Evolutionary conservation across 1,140 invertebrate species (phyloP), one percentile per base, ranked within the genome.

Genomic region (Trypoxylus dichotomus): DNA sequence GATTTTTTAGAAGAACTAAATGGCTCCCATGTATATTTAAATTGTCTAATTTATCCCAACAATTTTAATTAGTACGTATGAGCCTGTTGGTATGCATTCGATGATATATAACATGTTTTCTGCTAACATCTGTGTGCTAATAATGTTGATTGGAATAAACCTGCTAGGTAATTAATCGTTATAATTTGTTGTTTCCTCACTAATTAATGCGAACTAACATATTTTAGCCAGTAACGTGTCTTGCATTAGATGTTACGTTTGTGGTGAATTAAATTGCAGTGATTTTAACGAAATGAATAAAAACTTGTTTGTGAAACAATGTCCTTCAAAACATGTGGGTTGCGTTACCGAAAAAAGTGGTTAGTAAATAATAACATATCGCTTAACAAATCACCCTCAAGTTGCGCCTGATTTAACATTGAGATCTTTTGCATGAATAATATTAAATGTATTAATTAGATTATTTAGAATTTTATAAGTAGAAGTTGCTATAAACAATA

Each of bases 151-250:
- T 63, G 60, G 60, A 63, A 27, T 63, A 24, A 63, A 63, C 25
- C 25, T 63, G 25, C 10, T 63, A 63, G 60, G 60, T 63, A 63
- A 63, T 58, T 58, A 58, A 58, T 63, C 24, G 60, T 13, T 63
- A 27, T 63, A 63, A 63, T 27, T 63, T 24, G n/a, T 47, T 19
- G n/a, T 63, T 19, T 11, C 25, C 60, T 63, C 19, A 63, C 60
- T 63, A 63, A 63, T 63, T 63, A 63, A 63, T 63, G 60, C 25
- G 21, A 47, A 63, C 60, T 63, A 63, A 63, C 60, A 63, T 63
- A 63, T 63, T 63, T 63, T 63, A 63, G 60, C 60, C 19, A 63
- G 25, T 63, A 63, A 63, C 13, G 60, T 63, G 60, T 63, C 60
- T 63, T 63, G 60, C 25, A 63, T 63, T 63, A 63, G 25, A 24